These are phyloP conservation scores for Ophion slaviceki DNA, from an alignment of 2,888 invertebrate species.

Conservation along the genomic window DNA sequence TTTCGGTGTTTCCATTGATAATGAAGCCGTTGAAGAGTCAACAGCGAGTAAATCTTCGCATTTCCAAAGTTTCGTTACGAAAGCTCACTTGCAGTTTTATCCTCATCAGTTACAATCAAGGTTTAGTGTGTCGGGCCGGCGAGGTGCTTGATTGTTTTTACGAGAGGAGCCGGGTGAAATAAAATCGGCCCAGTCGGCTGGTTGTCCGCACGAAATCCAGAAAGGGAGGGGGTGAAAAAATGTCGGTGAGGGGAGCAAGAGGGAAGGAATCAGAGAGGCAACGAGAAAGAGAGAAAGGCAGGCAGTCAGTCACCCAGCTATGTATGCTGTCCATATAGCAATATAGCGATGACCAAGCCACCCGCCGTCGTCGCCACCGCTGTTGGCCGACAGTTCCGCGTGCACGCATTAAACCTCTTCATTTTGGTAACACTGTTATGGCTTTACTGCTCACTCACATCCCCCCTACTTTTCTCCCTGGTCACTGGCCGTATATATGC, in stretches of 20 bases:
- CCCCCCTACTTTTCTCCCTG: constrained; percentile 21
- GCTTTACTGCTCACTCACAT: constrained; percentile 75
- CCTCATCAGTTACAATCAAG: constrained; percentile 80
- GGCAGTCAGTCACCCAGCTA: constrained; percentile 60
- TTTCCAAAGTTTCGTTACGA: constrained; percentile 1
- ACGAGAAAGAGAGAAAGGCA: constrained; percentile 29
- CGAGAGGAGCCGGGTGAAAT: constrained; percentile 73
- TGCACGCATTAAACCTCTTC: constrained; percentile 79
- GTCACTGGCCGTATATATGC: constrained; percentile 9
- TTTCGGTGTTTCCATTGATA: constrained; percentile 37
- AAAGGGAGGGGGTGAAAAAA: constrained; percentile 17
- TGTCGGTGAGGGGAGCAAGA: background rate
- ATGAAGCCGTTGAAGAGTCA: constrained; percentile 13
- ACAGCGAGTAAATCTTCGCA: background rate
- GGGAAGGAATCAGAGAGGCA: background rate
- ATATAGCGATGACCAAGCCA: constrained; percentile 66
- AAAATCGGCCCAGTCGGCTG: constrained; percentile 63
- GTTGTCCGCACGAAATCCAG: constrained; percentile 32
- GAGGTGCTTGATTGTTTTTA: constrained; percentile 82
- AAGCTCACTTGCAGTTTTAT: constrained; percentile 70
- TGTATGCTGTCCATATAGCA: constrained; percentile 69
- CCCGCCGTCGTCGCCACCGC: constrained; percentile 51
- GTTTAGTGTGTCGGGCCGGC: constrained; percentile 75
- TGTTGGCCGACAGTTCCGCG: constrained; percentile 63
- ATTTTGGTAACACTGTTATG: constrained; percentile 81